These are phyloP conservation scores for Maniola jurtina DNA, from an alignment of 1,140 invertebrate species.

Conservation along the genomic window DNA sequence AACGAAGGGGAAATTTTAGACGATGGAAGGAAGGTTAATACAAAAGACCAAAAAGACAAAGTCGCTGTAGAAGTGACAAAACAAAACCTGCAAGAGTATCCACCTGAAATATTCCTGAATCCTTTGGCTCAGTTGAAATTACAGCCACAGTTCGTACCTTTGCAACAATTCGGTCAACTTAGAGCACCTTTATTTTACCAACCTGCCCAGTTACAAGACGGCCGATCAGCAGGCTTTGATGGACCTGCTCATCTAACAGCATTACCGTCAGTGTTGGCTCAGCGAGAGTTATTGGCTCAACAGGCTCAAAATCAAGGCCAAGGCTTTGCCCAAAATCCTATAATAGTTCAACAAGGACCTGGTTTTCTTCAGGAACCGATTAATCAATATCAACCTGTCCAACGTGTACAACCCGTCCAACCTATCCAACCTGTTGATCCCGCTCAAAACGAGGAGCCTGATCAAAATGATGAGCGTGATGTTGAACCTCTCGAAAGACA, in stretches of 20 bases:
- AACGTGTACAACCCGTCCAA: slow-evolving; percentile 19
- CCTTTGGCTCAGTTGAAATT: slow-evolving; percentile 58
- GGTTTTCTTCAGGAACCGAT: slow-evolving; percentile 34
- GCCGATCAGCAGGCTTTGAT: slow-evolving; percentile 48
- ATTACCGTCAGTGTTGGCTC: slow-evolving; percentile 61
- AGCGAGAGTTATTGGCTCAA: slow-evolving; percentile 48
- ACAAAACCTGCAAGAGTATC: slow-evolving; percentile 66
- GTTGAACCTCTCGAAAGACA: not conserved
- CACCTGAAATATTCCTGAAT: slow-evolving; percentile 59
- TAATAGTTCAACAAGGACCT: slow-evolving; percentile 44
- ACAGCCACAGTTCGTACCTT: slow-evolving; percentile 53
- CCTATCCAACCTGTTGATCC: slow-evolving; percentile 20
- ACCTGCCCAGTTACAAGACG: slow-evolving; percentile 30
- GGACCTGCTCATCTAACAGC: slow-evolving; percentile 62
- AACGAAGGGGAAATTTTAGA: slow-evolving; percentile 59
- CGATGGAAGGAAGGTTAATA: slow-evolving; percentile 27
- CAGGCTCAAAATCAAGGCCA: slow-evolving; percentile 37
- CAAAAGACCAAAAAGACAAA: slow-evolving; percentile 42
- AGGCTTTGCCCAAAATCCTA: slow-evolving; percentile 46
- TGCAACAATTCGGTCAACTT: slow-evolving; percentile 55
- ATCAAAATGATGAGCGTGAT: slow-evolving; percentile 1
- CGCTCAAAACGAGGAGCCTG: not conserved
- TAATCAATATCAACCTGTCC: slow-evolving; percentile 38
- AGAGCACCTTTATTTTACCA: slow-evolving; percentile 51
- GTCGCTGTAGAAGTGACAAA: slow-evolving; percentile 64